phyloP scores from a whole-genome alignment of 2,797 vertebrate genomes.

The Columba guinea region DNA sequence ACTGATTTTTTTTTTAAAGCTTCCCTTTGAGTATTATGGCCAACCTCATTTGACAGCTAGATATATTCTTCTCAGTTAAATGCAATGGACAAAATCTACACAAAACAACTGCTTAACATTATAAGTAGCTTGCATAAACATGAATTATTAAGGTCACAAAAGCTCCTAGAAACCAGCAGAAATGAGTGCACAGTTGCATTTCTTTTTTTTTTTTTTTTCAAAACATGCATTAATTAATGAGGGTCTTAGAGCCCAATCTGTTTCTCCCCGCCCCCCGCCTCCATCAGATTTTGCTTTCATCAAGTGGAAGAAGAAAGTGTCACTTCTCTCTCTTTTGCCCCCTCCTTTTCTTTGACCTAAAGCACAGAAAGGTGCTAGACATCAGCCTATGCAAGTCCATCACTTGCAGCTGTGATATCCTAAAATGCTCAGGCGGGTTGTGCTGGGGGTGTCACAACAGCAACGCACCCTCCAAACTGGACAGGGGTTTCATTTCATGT shows the following conservation, averaged over 20 bases:
- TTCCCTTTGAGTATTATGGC: not conserved
- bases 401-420: not conserved
- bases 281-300: slow-evolving; percentile 46
- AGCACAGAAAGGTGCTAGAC: slow-evolving; percentile 34
- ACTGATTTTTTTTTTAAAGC: not conserved
- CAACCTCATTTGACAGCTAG: slow-evolving; percentile 29
- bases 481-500: not conserved
- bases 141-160: slow-evolving; percentile 71
- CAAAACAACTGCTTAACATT: slow-evolving; percentile 49
- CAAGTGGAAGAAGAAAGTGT: not conserved
- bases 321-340: not conserved
- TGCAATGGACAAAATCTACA: slow-evolving; percentile 17
- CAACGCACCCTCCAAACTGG: accelerated
- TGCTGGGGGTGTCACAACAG: not conserved
- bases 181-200: slow-evolving; percentile 39
- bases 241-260: slow-evolving; percentile 31
- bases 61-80: slow-evolving; percentile 43
- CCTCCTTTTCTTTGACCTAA: not conserved
- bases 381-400: not conserved
- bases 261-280: not conserved
- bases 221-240: slow-evolving; percentile 70
- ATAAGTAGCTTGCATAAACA: slow-evolving; percentile 66
- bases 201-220: slow-evolving; percentile 24
- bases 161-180: slow-evolving; percentile 45
- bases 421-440: not conserved